Evolutionary conservation across 2,888 invertebrate genomes (phyloP), one percentile per base, ranked within the genome.

Genomic region (Drosophila atroscutellata): DNA sequence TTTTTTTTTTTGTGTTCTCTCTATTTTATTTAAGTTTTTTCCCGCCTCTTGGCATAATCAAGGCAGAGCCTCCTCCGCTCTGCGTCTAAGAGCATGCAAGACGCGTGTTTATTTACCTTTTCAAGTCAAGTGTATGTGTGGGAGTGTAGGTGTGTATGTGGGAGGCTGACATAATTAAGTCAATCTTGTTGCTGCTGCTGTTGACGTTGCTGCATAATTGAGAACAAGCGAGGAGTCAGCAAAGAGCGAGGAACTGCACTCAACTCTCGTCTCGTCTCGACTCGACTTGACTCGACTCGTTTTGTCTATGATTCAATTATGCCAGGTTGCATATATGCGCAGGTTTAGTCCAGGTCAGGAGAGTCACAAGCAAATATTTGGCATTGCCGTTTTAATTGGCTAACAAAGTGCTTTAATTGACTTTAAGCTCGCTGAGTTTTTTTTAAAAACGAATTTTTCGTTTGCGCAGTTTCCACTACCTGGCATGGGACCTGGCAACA

Each of bases 191-290:
- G 73, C 74, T 85, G 87, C 75, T 64, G 78, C 72, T 84, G 84
- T 85, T 87, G 84, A 80, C 83, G 83, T 76, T 84, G 73, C 86
- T 81, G 89, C 86, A 85, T 85, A 85, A 85, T 85, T 85, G 85
- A 83, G 85, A 69, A 73, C 68, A 45, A 49, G 69, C 56, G 68
- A 61, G 45, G 57, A 67, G 62, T 61, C 49, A 72, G 72, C 75
- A 78, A 63, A 60, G 68, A 66, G 55, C 42, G 51, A 73, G 68
- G 60, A 57, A 28, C 37, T 55, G 34, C 52, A 47, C 68, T 37
- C 50, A 26, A 70, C 58, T 67, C 32, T 5, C 8, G 11, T 7
- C 59, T 54, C 36, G 37, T 3, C 62, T 37, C 20, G 3, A 26
- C 32, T 61, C 18, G 30, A 11, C 45, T 45, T 28, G 60, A 13